Evolutionary conservation across 2,113 vertebrate genomes (phyloP).

Genomic region (Tympanuchus pallidicinctus): DNA sequence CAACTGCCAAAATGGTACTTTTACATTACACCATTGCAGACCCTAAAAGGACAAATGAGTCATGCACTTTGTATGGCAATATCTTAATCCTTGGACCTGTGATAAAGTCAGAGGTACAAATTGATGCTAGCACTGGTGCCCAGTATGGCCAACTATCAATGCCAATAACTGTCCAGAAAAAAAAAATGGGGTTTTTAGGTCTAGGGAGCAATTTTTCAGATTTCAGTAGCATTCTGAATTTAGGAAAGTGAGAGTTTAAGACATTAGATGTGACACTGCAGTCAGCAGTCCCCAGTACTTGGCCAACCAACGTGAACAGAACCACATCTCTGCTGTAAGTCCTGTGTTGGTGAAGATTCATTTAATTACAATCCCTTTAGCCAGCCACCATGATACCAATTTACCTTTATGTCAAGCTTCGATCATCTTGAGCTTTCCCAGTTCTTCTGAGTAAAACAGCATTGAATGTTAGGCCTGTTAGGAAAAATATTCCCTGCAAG

Average conservation of each 20-base stretch:
- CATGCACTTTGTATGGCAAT: background rate
- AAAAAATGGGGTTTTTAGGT: background rate
- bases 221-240: background rate
- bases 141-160: background rate
- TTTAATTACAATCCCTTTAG: background rate
- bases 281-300: background rate
- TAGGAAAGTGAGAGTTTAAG: background rate
- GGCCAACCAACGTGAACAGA: too few species aligned
- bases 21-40: background rate
- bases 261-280: too few species aligned
- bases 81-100: background rate
- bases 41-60: slow-evolving; percentile 7
- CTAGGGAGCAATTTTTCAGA: background rate
- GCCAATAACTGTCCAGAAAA: background rate
- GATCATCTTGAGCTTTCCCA: background rate
- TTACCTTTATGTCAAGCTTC: background rate
- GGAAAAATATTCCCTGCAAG: background rate
- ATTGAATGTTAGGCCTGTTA: background rate
- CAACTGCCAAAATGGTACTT: slow-evolving; percentile 49
- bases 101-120: background rate
- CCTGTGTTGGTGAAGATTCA: background rate
- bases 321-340: background rate
- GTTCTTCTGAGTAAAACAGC: background rate
- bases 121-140: background rate
- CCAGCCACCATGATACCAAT: background rate